Evolutionary conservation across 2,113 vertebrate genomes (phyloP), one percentile per base, ranked within the genome.

Genomic region (Turdus rufiventris): DNA sequence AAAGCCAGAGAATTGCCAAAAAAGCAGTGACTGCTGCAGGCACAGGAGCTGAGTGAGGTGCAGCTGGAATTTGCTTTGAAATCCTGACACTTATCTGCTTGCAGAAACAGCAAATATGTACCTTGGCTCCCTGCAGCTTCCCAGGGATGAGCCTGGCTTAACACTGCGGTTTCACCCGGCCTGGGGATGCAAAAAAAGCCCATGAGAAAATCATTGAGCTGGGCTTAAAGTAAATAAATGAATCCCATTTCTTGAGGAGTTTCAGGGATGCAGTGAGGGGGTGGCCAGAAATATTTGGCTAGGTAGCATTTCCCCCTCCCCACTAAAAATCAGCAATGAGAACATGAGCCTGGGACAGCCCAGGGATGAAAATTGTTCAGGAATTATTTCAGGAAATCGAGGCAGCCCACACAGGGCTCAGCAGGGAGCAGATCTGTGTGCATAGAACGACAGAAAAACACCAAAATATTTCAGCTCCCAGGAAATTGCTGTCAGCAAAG

Each of bases 151-250:
- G 81, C n/a, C 24, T 66, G 95, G 89, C 78, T 96, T 70, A 93
- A 63, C 85, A 10, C 89, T 93, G 95, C 21, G 93, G 95, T 95
- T 97, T 95, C 77, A 79, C 71, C 84, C 93, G 6, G 87, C 40
- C 31, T 13, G 25, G 81, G 63, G 86, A 82, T 7, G 84, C 93
- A 47, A 93, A 78, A 72, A 85, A 65, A 94, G 34, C 29, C 81
- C 85, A 91, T 88, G 93, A 95, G 95, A 94, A 94, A 95, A 91
- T 58, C 1, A 85, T 56, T 84, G 60, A 5, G 0, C 92, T 24
- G 36, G 75, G 56, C 88, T 92, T 9, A 89, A 90, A 91, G 72
- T 66, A 96, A 96, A 96, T 85, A 96, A 82, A 94, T 53, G 62
- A 71, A 80, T 68, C 51, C 43, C 14, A 4, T 6, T 9, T 8